Conservation (phyloP, 2,113 vertebrate species). For the Aix galericulata region DNA sequence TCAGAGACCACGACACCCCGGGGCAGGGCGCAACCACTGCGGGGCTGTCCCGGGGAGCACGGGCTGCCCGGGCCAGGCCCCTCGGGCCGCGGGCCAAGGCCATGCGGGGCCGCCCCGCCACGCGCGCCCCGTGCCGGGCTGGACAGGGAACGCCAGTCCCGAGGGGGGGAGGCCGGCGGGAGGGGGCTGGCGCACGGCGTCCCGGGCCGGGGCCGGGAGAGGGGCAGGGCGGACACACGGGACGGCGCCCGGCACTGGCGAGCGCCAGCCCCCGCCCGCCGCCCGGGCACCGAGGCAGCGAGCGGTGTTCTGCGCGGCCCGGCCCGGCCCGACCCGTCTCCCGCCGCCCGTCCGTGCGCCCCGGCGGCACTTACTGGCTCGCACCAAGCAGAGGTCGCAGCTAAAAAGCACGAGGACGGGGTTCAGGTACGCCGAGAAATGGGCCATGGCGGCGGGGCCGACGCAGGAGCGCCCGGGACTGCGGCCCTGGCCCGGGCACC, state of each 20-base stretch:
- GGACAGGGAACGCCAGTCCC: not conserved
- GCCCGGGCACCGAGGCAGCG: too few relatives aligned
- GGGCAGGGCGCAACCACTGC: too few relatives aligned
- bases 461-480: not conserved
- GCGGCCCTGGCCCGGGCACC: not conserved
- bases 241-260: not conserved
- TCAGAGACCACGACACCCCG: not conserved
- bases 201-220: too few relatives aligned
- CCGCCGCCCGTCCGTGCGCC: too few relatives aligned
- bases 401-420: constrained; percentile 88
- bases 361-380: constrained; percentile 86
- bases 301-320: too few relatives aligned
- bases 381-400: constrained; percentile 89
- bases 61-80: not conserved
- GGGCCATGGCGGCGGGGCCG: not conserved
- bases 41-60: too few relatives aligned
- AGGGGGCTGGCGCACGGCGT: not conserved
- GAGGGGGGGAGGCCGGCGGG: not conserved
- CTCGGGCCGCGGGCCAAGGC: not conserved
- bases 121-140: not conserved
- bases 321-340: too few relatives aligned
- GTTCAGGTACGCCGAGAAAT: not conserved
- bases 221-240: too few relatives aligned
- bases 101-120: not conserved
- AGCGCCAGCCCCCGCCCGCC: too few relatives aligned